These are phyloP conservation scores for Adelognathus sp. DNA, from an alignment of 2,888 invertebrate species.

Conservation along the genomic window DNA sequence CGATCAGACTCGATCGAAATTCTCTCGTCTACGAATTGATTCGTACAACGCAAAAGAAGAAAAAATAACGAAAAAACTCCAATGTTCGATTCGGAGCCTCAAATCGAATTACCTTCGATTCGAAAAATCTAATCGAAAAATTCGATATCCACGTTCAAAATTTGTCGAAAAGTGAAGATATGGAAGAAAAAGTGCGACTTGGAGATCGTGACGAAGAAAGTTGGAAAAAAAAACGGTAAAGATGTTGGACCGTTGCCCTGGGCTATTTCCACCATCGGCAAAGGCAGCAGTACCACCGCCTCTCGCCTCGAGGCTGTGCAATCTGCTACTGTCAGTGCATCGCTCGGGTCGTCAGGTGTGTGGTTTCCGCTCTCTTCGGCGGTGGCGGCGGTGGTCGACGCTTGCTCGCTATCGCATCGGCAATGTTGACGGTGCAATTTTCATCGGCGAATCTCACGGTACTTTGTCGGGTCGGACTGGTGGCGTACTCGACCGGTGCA, in stretches of 20 bases:
- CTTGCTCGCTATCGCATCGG: conserved; percentile 81
- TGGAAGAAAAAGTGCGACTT: too few relatives aligned
- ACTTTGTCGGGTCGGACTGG: conserved; percentile 73
- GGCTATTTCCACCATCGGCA: conserved; percentile 76
- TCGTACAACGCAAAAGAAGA: background rate
- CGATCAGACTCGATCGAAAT: too few relatives aligned
- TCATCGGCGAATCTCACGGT: conserved; percentile 75
- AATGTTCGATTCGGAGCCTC: too few relatives aligned
- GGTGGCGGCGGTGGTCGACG: conserved; percentile 94
- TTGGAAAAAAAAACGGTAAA: too few relatives aligned
- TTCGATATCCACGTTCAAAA: too few relatives aligned
- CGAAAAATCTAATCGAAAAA: background rate
- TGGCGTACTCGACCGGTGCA: conserved; percentile 82
- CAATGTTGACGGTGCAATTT: conserved; percentile 77
- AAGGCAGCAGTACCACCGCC: conserved; percentile 76
- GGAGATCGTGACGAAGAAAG: too few relatives aligned
- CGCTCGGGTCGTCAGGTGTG: conserved; percentile 86
- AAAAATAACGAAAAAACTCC: too few relatives aligned
- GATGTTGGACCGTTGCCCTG: background rate
- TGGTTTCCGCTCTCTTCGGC: conserved; percentile 94
- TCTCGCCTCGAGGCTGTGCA: conserved; percentile 74
- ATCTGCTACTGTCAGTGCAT: conserved; percentile 81
- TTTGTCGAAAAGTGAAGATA: too few relatives aligned
- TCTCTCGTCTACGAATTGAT: too few relatives aligned
- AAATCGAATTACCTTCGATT: background rate